Evolutionary conservation across 2,113 vertebrate genomes (phyloP).

Genomic region (Eubucco bourcierii): DNA sequence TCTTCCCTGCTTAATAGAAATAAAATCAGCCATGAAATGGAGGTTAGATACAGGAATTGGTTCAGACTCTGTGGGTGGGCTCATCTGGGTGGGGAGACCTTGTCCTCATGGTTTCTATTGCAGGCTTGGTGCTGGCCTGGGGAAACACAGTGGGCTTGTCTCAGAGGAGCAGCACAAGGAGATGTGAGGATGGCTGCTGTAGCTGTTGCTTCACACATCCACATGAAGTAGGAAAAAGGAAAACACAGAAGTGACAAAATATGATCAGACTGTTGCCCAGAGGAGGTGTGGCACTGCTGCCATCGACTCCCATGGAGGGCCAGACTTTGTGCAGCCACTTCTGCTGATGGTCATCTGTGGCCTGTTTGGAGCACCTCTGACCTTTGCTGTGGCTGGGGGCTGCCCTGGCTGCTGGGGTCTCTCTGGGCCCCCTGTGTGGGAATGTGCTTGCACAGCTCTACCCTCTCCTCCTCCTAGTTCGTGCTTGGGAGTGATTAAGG

Average conservation of each 20-base stretch:
- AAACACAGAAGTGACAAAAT: background rate
- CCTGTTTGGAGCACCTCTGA: background rate
- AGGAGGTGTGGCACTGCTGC: accelerated
- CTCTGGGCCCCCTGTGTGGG: accelerated
- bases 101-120: background rate
- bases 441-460: background rate
- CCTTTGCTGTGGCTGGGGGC: background rate
- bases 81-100: background rate
- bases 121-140: accelerated
- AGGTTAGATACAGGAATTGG: background rate
- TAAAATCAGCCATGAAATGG: background rate
- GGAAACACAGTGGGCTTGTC: background rate
- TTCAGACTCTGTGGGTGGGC: background rate
- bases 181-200: background rate
- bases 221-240: background rate
- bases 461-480: background rate
- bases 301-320: accelerated
- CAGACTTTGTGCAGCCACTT: background rate
- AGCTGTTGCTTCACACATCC: background rate
- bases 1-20: background rate
- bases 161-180: background rate
- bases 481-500: background rate
- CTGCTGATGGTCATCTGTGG: accelerated
- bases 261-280: background rate
- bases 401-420: background rate